These are phyloP conservation scores for Athene noctua DNA, from an alignment of 2,113 vertebrate species.

Conservation along the genomic window DNA sequence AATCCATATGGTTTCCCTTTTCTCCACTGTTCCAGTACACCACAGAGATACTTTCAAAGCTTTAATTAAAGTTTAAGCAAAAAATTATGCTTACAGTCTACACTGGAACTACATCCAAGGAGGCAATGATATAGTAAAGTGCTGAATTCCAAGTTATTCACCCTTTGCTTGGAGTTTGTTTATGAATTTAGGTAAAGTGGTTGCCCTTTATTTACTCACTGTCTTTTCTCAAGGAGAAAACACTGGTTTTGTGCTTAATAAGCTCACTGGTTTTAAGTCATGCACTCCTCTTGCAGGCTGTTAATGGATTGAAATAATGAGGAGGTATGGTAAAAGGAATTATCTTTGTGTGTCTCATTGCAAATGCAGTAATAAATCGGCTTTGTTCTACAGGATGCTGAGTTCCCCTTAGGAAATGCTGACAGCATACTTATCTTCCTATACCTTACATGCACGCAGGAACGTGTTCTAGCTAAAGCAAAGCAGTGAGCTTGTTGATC, in stretches of 20 bases:
- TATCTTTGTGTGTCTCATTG: background rate
- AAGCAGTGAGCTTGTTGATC: background rate
- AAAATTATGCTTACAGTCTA: background rate
- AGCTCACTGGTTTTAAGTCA: background rate
- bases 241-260: background rate
- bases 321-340: background rate
- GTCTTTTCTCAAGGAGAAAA: background rate
- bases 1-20: background rate
- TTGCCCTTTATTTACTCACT: background rate
- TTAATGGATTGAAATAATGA: background rate
- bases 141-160: background rate
- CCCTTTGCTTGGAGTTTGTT: background rate
- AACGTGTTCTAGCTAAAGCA: background rate
- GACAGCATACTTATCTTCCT: background rate
- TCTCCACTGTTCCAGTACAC: background rate
- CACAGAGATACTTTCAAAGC: background rate
- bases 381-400: background rate
- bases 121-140: background rate
- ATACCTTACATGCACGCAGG: background rate
- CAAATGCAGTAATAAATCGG: background rate
- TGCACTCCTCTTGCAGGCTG: background rate
- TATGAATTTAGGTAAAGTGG: background rate
- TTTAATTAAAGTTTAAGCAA: background rate
- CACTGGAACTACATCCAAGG: background rate
- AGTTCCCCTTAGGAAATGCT: background rate